Base-by-base conservation (phyloP, 2,113 vertebrate species). In the Tangachromis dhanisi region DNA sequence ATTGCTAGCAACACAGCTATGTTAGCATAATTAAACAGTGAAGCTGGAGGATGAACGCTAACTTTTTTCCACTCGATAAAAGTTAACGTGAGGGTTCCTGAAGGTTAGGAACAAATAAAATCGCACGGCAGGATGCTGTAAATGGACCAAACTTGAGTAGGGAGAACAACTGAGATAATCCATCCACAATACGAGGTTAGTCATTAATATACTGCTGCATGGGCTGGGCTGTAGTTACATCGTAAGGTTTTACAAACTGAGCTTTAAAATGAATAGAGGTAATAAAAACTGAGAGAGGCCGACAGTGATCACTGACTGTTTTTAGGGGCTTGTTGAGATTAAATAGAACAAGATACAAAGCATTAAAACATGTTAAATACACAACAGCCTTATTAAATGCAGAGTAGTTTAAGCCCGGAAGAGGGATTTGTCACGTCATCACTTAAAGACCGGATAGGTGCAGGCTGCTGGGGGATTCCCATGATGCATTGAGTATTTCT, bases 251-350 rank as follows among this genome's bases (percentile, higher is more conserved):
- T 1, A 55, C 16, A 55, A 26, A 26, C 3, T 8, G 55, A 57
- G 55, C 0, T 57, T 29, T 29, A 57, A 57, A 57, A 57, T 57
- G 55, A 57, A 0, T 0, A 57, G 24, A 0, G 0, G 24, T 29
- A 29, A 57, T 9, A 57, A 57, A 57, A 16, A 57, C 1, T 0
- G 4, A 57, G 55, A 29, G 24, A 0, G 13, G 55, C 55, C 4
- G 1, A 29, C 7, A 57, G 55, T 16, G 54, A 26, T 57, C 24
- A 57, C 54, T 57, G 54, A 14, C 4, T 26, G 54, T 57, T 26
- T 57, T 57, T 1, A 57, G 54, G 7, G 12, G 54, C 54, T 57
- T 57, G 12, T 57, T 14, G 54, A 57, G 54, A 26, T 26, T 57
- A 29, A 57, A 29, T 29, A 57, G 24, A 57, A 57, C 0, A 26